Percentiles rank a stretch among this genome's conserved stretches.
Evolutionary conservation across 2,888 invertebrate species (phyloP).

Genomic region (Drosophila anomelani): DNA sequence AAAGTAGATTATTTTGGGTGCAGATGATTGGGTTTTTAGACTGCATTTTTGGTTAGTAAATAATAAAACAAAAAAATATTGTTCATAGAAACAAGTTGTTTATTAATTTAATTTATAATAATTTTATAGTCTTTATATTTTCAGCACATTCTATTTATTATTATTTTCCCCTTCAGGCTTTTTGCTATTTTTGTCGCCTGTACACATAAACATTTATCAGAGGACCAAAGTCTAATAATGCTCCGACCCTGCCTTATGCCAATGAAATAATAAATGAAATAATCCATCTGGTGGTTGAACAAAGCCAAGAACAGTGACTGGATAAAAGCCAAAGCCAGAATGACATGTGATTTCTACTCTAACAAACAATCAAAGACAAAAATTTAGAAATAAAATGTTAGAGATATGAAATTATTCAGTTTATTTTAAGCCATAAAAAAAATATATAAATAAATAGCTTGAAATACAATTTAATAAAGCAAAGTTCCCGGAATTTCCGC

Average conservation of each 20-base stretch:
- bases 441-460: background rate
- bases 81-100: background rate
- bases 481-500: background rate
- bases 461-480: background rate
- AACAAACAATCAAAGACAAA: background rate
- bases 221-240: conserved; percentile 3
- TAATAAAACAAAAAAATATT: background rate
- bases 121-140: background rate
- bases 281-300: conserved; percentile 24
- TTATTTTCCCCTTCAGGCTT: background rate
- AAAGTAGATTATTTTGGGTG: conserved; percentile 21
- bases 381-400: background rate
- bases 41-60: background rate
- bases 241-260: conserved; percentile 2
- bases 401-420: too few species aligned
- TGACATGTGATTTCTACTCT: conserved; percentile 3
- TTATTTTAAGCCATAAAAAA: background rate
- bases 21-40: background rate
- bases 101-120: background rate
- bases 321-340: conserved; percentile 7
- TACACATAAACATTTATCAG: conserved; percentile 8
- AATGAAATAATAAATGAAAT: conserved; percentile 30
- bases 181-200: conserved; percentile 41
- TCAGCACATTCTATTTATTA: background rate
- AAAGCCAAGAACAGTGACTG: conserved; percentile 20